Evolutionary conservation across 2,797 vertebrate genomes (phyloP).

Genomic region (Acipenser transmontanus): DNA sequence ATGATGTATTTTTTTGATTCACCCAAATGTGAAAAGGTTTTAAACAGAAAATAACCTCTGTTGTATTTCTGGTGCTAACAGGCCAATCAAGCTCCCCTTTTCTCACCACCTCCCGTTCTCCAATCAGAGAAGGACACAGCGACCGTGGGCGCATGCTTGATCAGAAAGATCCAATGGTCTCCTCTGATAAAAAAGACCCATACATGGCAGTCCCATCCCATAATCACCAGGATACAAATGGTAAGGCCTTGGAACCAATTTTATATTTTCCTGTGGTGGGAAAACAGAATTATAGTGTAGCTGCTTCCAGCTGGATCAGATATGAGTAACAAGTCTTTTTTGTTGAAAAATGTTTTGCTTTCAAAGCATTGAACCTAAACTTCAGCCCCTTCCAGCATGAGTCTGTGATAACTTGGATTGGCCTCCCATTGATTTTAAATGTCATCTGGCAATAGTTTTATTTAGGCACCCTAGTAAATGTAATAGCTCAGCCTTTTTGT

Average conservation of each 20-base stretch:
- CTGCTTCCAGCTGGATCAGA: constrained; percentile 79
- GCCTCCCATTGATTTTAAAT: no score
- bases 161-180: constrained; percentile 77
- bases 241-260: constrained; percentile 95
- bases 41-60: constrained; percentile 44
- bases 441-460: no score
- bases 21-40: no score
- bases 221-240: constrained; percentile 91
- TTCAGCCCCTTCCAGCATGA: no score
- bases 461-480: no score
- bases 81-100: constrained; percentile 82
- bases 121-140: constrained; percentile 68
- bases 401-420: no score
- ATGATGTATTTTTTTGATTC: no score
- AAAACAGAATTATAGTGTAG: constrained; percentile 55
- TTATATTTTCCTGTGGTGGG: constrained; percentile 58
- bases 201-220: constrained; percentile 89
- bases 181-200: constrained; percentile 86
- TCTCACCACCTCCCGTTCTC: constrained; percentile 77
- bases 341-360: no score
- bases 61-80: constrained; percentile 80
- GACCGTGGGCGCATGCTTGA: constrained; percentile 82
- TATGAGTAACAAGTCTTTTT: neutral
- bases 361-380: no score
- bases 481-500: no score